Conservation (phyloP, 1,140 invertebrate genomes). For the Caligus rogercresseyi region DNA sequence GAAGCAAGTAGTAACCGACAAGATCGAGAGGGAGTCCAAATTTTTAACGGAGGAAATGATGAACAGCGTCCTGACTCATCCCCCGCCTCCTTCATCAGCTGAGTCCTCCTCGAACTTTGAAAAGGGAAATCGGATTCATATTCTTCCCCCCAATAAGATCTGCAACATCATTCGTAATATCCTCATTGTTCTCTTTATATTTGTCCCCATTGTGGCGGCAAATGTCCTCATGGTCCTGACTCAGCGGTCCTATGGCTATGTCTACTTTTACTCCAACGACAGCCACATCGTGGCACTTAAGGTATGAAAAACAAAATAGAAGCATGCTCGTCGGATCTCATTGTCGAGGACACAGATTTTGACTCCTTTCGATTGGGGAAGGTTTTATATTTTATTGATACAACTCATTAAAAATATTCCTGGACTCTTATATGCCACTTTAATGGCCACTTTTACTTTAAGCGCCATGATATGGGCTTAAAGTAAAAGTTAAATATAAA, state of each 20-base stretch:
- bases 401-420: no score
- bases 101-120: no score
- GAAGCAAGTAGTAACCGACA: background rate
- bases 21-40: background rate
- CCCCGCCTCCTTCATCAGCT: background rate
- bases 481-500: no score
- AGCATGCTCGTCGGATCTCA: no score
- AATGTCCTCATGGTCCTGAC: background rate
- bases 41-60: background rate
- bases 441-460: no score
- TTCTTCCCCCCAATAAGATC: background rate
- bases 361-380: no score
- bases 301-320: no score
- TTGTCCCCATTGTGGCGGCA: background rate
- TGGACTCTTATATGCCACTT: no score
- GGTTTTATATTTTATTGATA: no score
- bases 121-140: background rate
- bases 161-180: background rate
- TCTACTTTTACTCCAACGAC: background rate
- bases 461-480: no score
- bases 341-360: no score
- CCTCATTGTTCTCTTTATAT: background rate
- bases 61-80: background rate
- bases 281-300: background rate
- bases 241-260: background rate